phyloP scores from a whole-genome alignment of 2,888 invertebrate genomes.

The Leptopilina syphax region DNA sequence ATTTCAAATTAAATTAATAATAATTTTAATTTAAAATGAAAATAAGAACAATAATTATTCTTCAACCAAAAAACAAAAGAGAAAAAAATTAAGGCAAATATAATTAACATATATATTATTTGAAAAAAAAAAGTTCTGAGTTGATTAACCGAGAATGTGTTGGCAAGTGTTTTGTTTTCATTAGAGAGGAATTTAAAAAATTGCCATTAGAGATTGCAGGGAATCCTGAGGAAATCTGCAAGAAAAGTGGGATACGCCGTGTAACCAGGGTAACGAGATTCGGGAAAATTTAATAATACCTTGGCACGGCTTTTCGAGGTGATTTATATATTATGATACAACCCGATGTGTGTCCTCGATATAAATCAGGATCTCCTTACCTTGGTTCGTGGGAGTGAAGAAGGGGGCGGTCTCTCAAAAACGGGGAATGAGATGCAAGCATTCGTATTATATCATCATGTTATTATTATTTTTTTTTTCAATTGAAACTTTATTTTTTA shows the following conservation, averaged over 20 bases:
- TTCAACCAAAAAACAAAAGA: too few relatives aligned
- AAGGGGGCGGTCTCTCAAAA: conserved; percentile 17
- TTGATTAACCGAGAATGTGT: not conserved
- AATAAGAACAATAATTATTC: too few relatives aligned
- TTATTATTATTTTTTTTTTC: not conserved
- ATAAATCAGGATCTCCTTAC: conserved; percentile 66
- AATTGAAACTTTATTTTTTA: not conserved
- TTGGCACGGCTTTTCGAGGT: conserved; percentile 47
- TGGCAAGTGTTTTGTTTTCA: conserved; percentile 1
- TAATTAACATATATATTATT: too few relatives aligned
- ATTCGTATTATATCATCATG: conserved; percentile 18
- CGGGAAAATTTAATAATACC: conserved; percentile 53
- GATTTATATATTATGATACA: conserved; percentile 61
- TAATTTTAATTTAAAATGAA: too few relatives aligned
- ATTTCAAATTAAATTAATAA: too few relatives aligned
- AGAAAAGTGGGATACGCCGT: conserved; percentile 27
- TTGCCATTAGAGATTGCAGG: conserved; percentile 1
- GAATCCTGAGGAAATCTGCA: conserved; percentile 8
- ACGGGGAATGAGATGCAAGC: conserved; percentile 38
- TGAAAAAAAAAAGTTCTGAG: too few relatives aligned
- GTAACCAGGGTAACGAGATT: conserved; percentile 39
- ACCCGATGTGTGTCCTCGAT: conserved; percentile 53
- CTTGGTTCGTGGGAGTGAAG: conserved; percentile 26
- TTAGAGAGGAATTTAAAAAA: not conserved
- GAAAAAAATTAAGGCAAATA: too few relatives aligned